Evolutionary conservation across 2,888 invertebrate species (phyloP).

Genomic region (Morinoia aosen): DNA sequence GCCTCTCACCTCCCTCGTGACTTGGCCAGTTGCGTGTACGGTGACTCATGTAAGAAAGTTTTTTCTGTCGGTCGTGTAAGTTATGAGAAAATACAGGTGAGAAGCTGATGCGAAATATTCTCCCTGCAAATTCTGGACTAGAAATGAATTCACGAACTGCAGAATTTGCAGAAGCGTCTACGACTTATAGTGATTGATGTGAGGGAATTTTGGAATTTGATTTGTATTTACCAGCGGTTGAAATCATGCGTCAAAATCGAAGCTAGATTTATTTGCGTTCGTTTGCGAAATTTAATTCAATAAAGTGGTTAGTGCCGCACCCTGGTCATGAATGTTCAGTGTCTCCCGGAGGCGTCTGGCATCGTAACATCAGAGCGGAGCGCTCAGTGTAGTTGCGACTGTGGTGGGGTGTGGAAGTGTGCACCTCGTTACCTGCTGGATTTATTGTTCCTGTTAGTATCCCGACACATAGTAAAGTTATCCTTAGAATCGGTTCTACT

Average conservation of each 20-base stretch:
- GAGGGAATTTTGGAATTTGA: background rate
- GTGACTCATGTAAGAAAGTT: background rate
- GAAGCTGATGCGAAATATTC: background rate
- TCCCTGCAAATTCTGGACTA: background rate
- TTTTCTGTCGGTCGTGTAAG: background rate
- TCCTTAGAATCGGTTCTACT: background rate
- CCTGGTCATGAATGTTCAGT: background rate
- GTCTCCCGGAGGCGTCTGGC: background rate
- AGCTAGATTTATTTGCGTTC: background rate
- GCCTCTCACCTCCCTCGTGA: background rate
- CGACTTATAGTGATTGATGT: background rate
- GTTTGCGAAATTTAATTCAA: background rate
- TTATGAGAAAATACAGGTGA: background rate
- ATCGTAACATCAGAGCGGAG: background rate
- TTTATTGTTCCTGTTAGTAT: conserved; percentile 35
- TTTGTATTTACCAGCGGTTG: background rate
- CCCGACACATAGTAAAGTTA: background rate
- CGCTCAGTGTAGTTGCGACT: conserved; percentile 34
- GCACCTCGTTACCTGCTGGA: background rate
- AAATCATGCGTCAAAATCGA: background rate
- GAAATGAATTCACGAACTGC: background rate
- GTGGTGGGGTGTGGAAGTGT: background rate
- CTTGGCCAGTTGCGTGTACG: background rate
- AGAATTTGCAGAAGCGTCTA: background rate
- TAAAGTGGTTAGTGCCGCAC: background rate